phyloP scores from a whole-genome alignment of 2,888 invertebrate genomes.

The Drosophila hawaiiensis region DNA sequence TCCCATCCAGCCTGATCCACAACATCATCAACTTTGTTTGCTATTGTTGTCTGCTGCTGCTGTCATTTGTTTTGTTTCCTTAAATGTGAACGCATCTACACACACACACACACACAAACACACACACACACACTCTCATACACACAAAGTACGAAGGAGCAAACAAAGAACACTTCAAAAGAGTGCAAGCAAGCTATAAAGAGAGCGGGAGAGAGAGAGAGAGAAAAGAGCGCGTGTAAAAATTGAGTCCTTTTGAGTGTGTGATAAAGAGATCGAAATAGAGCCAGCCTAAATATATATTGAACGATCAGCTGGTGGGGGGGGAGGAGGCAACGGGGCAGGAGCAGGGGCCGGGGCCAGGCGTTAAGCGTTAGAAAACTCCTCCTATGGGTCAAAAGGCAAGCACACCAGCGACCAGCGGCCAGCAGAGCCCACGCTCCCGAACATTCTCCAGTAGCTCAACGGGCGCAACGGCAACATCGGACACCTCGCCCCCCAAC shows the following conservation, averaged over 20 bases:
- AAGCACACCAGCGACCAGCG: slow-evolving; percentile 90
- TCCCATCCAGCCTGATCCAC: slow-evolving; percentile 31
- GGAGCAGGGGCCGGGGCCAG: slow-evolving; percentile 29
- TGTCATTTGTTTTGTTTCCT: slow-evolving; percentile 67
- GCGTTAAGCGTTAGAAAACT: slow-evolving; percentile 37
- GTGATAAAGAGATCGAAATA: slow-evolving; percentile 11
- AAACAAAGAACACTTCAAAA: slow-evolving; percentile 50
- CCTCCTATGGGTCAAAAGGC: slow-evolving; percentile 92
- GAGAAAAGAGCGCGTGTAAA: not conserved
- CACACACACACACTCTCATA: not conserved
- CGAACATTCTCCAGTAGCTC: slow-evolving; percentile 92
- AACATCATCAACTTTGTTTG: slow-evolving; percentile 73
- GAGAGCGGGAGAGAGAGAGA: slow-evolving; percentile 7
- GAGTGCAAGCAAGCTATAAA: not conserved
- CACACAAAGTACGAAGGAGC: slow-evolving; percentile 44
- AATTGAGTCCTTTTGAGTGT: slow-evolving; percentile 12
- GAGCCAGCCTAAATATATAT: slow-evolving; percentile 7
- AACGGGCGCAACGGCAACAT: slow-evolving; percentile 81
- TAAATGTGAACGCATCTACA: slow-evolving; percentile 54
- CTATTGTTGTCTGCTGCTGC: slow-evolving; percentile 75
- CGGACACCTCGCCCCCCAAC: slow-evolving; percentile 42
- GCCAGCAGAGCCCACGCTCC: slow-evolving; percentile 89
- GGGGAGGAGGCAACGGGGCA: slow-evolving; percentile 29
- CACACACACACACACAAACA: not conserved
- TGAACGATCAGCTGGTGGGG: slow-evolving; percentile 18